Evolutionary conservation across 1,140 invertebrate genomes (phyloP).

Genomic region (Dufourea novaeangliae): DNA sequence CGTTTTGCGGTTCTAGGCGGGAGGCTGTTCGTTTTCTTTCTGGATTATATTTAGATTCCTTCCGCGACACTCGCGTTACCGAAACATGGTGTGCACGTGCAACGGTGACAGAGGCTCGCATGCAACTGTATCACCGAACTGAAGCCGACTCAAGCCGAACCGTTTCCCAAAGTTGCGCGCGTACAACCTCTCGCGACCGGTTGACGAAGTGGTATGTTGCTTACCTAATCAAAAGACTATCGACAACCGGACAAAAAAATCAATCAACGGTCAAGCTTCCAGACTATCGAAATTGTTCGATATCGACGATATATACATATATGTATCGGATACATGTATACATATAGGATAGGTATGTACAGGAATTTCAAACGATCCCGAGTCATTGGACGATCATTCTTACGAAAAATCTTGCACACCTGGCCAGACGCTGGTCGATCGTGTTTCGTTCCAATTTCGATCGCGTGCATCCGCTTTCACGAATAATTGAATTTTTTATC

Average conservation of each 20-base stretch:
- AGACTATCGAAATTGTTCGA: background rate
- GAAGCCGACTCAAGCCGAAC: background rate
- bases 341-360: no score
- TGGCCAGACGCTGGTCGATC: no score
- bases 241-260: background rate
- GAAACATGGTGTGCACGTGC: slow-evolving; percentile 33
- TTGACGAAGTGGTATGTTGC: background rate
- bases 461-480: background rate
- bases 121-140: background rate
- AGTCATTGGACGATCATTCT: no score
- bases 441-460: background rate
- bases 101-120: background rate
- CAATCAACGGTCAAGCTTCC: slow-evolving; percentile 1
- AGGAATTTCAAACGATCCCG: no score
- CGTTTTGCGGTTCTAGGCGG: slow-evolving; percentile 60
- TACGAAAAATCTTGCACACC: background rate
- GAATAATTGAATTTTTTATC: slow-evolving; percentile 1
- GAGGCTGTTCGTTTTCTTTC: slow-evolving; percentile 66
- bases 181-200: background rate
- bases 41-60: slow-evolving; percentile 68
- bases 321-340: no score
- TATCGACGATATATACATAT: background rate
- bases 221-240: background rate
- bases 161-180: background rate
- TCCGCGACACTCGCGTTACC: slow-evolving; percentile 34